A percentile compares a stretch with the other conserved stretches of the same genome.
Conservation (phyloP, 2,888 invertebrate genomes). For the Drosophila ochracea region DNA sequence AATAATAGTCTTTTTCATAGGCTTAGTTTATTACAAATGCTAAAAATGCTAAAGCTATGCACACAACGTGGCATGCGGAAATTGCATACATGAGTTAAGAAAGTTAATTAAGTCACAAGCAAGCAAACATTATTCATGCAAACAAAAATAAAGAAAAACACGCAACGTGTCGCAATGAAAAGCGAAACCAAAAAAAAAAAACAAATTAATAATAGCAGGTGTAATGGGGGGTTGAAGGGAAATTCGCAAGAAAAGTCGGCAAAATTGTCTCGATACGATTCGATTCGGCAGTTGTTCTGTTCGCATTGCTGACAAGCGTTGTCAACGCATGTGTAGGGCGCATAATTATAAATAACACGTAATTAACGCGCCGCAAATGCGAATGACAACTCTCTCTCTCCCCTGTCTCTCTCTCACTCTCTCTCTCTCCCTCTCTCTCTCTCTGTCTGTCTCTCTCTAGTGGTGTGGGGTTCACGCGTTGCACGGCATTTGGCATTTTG, state of each 20-base stretch:
- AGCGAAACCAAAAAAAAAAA: not conserved
- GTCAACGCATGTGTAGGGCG: constrained; percentile 77
- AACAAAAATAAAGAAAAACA: constrained; percentile 38
- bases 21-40: not conserved
- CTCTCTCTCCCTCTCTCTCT: not conserved
- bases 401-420: not conserved
- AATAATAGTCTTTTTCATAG: not conserved
- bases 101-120: constrained; percentile 54
- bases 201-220: constrained; percentile 20
- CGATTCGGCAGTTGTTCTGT: constrained; percentile 37
- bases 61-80: constrained; percentile 45
- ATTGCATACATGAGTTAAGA: constrained; percentile 50
- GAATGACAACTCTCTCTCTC: constrained; percentile 55
- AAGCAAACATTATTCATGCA: constrained; percentile 15
- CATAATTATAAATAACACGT: constrained; percentile 82
- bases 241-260: not conserved
- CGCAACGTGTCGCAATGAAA: constrained; percentile 51
- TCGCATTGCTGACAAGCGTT: constrained; percentile 70
- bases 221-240: not conserved
- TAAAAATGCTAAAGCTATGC: not conserved
- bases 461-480: constrained; percentile 15
- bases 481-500: constrained; percentile 51
- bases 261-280: constrained; percentile 25
- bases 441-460: not conserved
- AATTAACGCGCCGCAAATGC: constrained; percentile 79